phyloP scores from a whole-genome alignment of 2,888 invertebrate species.

The Bunonema sp. region DNA sequence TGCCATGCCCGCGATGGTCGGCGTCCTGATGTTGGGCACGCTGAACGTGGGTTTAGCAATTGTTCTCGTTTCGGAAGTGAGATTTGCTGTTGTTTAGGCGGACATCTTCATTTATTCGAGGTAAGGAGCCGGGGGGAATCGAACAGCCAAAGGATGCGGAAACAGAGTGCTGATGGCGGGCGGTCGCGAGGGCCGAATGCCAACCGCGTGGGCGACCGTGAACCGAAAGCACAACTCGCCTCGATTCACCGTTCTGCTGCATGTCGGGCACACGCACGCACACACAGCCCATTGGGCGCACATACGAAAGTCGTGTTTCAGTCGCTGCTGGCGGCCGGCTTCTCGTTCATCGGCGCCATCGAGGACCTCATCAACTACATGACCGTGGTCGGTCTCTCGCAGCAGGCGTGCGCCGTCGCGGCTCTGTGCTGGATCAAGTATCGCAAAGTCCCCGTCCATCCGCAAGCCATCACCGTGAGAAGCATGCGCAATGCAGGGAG shows the following conservation, averaged over 20 bases:
- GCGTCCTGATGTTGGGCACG: constrained; percentile 16
- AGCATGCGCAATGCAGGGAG: too few relatives aligned
- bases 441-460: constrained; percentile 14
- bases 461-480: too few relatives aligned
- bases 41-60: constrained; percentile 17
- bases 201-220: constrained; percentile 14
- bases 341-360: constrained; percentile 17
- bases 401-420: constrained; percentile 5
- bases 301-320: constrained; percentile 6
- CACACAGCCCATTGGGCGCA: not conserved
- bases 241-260: constrained; percentile 13
- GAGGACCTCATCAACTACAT: constrained; percentile 17
- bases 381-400: constrained; percentile 12
- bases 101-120: too few relatives aligned
- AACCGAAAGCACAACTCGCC: constrained; percentile 20
- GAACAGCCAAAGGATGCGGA: too few relatives aligned
- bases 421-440: constrained; percentile 17
- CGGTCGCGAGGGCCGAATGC: constrained; percentile 16
- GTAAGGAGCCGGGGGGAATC: too few relatives aligned
- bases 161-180: constrained; percentile 20
- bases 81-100: too few relatives aligned
- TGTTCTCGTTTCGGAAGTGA: too few relatives aligned
- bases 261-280: constrained; percentile 6
- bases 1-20: constrained; percentile 17
- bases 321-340: constrained; percentile 11